Base-by-base conservation (phyloP, 2,113 vertebrate species). In the Rhinichthys klamathensis region DNA sequence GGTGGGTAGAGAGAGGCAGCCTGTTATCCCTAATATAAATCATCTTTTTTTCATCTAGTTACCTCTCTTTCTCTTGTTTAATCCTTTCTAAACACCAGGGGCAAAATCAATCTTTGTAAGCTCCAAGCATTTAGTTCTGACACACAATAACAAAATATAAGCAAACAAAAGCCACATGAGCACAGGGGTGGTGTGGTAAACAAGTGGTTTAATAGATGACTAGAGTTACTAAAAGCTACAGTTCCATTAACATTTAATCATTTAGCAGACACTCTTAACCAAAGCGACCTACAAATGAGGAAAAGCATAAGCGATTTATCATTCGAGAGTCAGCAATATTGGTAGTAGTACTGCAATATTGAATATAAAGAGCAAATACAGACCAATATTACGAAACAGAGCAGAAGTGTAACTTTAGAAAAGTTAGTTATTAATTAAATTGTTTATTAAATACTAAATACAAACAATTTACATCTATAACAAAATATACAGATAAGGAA, bases 51-150 rank as follows among this genome's bases (percentile, higher is more conserved):
- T 58, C 65, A 83, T 83, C 67, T 83, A 72, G 67, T 83, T 83
- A 83, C 49, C 80, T 56, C 79, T 51, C 27, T 72, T 41, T 83
- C 65, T n/a, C 49, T 81, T 11, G 51, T 72, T 83, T 83, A 73
- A 83, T 83, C 49, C 81, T 27, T 25, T 83, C 32, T 72, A 83
- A 83, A 83, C 65, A 83, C 65, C 81, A 83, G 81, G 67, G 58
- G 81, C 49, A 56, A 83, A 83, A 83, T 72, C 81, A 83, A 83
- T 83, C 81, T 56, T 58, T 72, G 81, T 83, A 72, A 83, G 67
- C 67, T 82, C 67, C 63, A 46, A 69, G 67, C 81, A 58, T 83
- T 83, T 58, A 58, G 81, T 58, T 51, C 81, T 58, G 81, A 83
- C 81, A 58, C 30, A 56, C 65, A 35, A 82, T 38, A 72, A 70